A percentile compares a stretch with the other conserved stretches of the same genome.
These are phyloP conservation scores for Pycnonotus jocosus DNA, from an alignment of 2,113 vertebrate genomes.

Conservation along the genomic window DNA sequence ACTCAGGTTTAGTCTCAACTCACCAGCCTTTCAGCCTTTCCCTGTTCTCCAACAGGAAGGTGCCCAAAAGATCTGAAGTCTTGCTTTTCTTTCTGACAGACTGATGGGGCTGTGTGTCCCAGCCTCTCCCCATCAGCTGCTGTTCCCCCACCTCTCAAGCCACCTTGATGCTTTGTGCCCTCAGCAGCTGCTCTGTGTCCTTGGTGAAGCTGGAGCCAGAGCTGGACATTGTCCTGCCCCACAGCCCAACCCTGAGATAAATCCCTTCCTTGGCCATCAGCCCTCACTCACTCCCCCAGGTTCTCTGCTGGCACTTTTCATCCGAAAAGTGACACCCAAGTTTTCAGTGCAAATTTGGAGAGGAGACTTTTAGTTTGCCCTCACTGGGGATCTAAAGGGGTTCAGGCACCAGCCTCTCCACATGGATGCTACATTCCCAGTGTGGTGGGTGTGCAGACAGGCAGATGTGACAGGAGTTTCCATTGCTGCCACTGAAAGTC, in stretches of 20 bases:
- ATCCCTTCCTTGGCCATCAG: not conserved
- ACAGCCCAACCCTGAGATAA: not conserved
- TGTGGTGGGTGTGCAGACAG: not conserved
- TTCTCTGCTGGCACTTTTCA: not conserved
- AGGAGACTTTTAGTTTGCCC: not conserved
- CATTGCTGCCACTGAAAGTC: not conserved
- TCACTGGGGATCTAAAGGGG: not conserved
- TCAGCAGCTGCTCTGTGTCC: not conserved
- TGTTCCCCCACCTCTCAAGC: not conserved
- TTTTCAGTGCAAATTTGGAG: not conserved
- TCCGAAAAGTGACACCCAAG: accelerated
- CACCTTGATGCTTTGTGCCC: not conserved
- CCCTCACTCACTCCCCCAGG: not conserved
- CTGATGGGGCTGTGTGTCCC: not conserved
- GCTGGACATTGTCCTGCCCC: not conserved
- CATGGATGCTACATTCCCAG: accelerated
- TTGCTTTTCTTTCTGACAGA: not conserved
- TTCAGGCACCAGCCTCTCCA: not conserved
- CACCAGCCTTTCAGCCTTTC: not conserved
- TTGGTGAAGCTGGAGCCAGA: not conserved
- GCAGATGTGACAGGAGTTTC: not conserved
- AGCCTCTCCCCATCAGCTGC: not conserved
- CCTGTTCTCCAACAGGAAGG: not conserved
- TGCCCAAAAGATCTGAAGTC: not conserved
- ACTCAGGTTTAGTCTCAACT: not conserved